Conservation (phyloP, 2,113 vertebrate genomes). For the Nansenia antarctica region DNA sequence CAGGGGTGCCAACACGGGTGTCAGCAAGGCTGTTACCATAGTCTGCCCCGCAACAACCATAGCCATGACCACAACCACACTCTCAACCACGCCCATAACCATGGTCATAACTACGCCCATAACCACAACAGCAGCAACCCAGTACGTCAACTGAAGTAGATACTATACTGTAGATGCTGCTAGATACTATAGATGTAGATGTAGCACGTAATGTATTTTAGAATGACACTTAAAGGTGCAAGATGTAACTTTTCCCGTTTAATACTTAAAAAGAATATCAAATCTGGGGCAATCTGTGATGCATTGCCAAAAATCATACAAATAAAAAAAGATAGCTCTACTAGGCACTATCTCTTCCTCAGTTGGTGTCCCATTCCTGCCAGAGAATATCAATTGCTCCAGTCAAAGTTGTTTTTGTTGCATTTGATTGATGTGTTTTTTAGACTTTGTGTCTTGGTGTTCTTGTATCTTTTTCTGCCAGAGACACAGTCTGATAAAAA, state of each 20-base stretch:
- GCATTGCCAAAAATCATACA: too few species aligned
- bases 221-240: too few species aligned
- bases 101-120: conserved; percentile 40
- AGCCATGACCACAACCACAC: conserved; percentile 43
- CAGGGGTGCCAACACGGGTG: neutral
- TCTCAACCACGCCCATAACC: conserved; percentile 51
- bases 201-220: too few species aligned
- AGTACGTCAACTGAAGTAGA: conserved; percentile 57
- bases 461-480: neutral
- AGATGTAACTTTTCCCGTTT: too few species aligned
- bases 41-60: neutral
- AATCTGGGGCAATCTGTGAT: too few species aligned
- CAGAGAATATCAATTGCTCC: too few species aligned
- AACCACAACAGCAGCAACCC: conserved; percentile 55
- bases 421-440: neutral
- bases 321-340: too few species aligned
- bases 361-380: too few species aligned
- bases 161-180: neutral
- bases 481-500: neutral
- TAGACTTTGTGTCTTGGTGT: neutral
- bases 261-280: too few species aligned
- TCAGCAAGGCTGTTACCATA: conserved; percentile 1
- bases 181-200: neutral
- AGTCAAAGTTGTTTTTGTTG: neutral
- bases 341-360: too few species aligned